Base-by-base conservation (phyloP, 2,113 vertebrate species). In the Sula dactylatra region DNA sequence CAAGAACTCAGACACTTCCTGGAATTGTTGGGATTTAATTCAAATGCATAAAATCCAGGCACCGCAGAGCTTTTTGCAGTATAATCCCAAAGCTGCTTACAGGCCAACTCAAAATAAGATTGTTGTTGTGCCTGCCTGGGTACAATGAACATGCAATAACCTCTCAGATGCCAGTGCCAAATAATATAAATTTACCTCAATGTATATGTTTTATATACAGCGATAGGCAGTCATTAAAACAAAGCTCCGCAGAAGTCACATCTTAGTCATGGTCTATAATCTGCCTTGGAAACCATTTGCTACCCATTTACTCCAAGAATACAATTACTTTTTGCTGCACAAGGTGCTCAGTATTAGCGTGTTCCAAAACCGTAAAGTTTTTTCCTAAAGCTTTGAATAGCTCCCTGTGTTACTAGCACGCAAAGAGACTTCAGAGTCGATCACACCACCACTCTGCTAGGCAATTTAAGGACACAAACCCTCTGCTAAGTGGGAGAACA, bases 31-130 rank as follows among this genome's bases (percentile, higher is more conserved):
- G 42, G 31, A 6, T 93, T 95, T 95, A 95, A 84, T 74, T 71
- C 54, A 83, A 96, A 91, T 45, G 31, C 61, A 90, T 85, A 71
- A 97, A 96, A 94, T 70, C 76, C 76, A 81, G 54, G 65, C 82
- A 80, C 54, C 10, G 7, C 56, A 54, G 56, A 91, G 93, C 34
- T 94, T 94, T 95, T 74, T 88, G 69, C 79, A 83, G 70, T 86
- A 95, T 94, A 96, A 97, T 93, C 86, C 73, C 66, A 97, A 97
- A 97, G 82, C 92, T 88, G 62, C 88, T 97, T 97, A 96, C 8
- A 49, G 82, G 49, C 42, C 72, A 96, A 86, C 44, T 86, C 82
- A 77, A 92, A 96, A 95, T 92, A 78, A 94, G 93, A 82, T 42
- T 55, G 36, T 44, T 85, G 22, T 66, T 95, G 82, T 81, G 49